Conservation (phyloP, 2,797 vertebrate genomes). For the Rhabdomys pumilio region DNA sequence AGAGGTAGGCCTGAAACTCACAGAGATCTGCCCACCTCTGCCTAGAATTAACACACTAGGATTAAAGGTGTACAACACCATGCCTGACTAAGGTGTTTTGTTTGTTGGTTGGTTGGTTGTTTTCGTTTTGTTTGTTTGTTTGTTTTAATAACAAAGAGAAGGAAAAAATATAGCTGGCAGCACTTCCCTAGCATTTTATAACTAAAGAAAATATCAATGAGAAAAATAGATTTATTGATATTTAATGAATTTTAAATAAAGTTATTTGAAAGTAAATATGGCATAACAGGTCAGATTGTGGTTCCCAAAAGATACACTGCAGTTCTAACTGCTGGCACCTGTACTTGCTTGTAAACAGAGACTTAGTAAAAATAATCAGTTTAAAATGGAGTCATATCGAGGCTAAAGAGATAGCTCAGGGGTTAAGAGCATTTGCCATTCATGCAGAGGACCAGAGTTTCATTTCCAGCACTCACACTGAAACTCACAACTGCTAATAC, state of each 20-base stretch:
- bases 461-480: not conserved
- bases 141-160: not conserved
- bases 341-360: not conserved
- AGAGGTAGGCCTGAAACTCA: not conserved
- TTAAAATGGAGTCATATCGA: not conserved
- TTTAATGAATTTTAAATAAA: not conserved
- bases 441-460: not conserved
- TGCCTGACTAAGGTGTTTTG: not conserved
- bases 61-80: not conserved
- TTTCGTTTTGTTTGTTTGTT: not conserved
- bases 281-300: not conserved
- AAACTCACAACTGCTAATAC: not conserved
- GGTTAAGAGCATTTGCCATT: no score
- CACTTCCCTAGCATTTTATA: conserved; percentile 8
- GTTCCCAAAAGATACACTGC: not conserved
- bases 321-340: not conserved
- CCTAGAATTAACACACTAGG: not conserved
- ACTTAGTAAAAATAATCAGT: conserved; percentile 1
- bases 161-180: conserved; percentile 8
- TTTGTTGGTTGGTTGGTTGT: no score
- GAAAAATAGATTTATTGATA: conserved; percentile 48
- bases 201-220: not conserved
- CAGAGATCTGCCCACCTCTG: not conserved
- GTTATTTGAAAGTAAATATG: conserved; percentile 13
- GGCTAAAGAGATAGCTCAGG: not conserved